A percentile compares a stretch with the other conserved stretches of the same genome.
Evolutionary conservation across 2,113 vertebrate species (phyloP).

Genomic region (Larimichthys polyactis): DNA sequence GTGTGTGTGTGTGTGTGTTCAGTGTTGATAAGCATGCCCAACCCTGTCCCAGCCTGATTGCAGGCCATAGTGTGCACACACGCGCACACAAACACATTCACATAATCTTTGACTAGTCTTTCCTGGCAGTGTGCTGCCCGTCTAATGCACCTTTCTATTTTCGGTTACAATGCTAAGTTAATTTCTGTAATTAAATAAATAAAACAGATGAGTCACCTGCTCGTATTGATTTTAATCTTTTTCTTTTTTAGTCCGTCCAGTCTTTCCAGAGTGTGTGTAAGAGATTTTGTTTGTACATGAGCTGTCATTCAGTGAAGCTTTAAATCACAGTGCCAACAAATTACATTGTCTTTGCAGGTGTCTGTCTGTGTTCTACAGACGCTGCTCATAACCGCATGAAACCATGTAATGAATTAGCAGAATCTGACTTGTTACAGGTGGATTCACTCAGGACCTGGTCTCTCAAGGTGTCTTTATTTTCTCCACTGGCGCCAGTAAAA

Average conservation of each 20-base stretch:
- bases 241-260: slow-evolving; percentile 4
- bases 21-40: slow-evolving; percentile 62
- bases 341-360: not conserved
- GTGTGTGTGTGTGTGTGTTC: slow-evolving; percentile 51
- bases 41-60: slow-evolving; percentile 59
- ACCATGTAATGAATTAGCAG: not conserved
- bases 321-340: not conserved
- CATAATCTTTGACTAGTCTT: slow-evolving; percentile 15
- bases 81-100: not conserved
- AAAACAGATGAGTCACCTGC: slow-evolving; percentile 28
- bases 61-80: slow-evolving; percentile 16
- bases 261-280: not conserved
- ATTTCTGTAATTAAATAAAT: slow-evolving; percentile 26
- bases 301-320: not conserved
- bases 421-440: slow-evolving; percentile 5
- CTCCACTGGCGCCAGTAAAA: not conserved
- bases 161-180: not conserved
- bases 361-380: not conserved
- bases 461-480: slow-evolving; percentile 17
- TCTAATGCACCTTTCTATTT: slow-evolving; percentile 33
- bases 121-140: not conserved
- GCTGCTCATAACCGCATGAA: not conserved
- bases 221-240: not conserved
- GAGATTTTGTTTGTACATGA: not conserved
- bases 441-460: not conserved